Evolutionary conservation across 2,113 vertebrate species (phyloP).

Genomic region (Zeus faber): DNA sequence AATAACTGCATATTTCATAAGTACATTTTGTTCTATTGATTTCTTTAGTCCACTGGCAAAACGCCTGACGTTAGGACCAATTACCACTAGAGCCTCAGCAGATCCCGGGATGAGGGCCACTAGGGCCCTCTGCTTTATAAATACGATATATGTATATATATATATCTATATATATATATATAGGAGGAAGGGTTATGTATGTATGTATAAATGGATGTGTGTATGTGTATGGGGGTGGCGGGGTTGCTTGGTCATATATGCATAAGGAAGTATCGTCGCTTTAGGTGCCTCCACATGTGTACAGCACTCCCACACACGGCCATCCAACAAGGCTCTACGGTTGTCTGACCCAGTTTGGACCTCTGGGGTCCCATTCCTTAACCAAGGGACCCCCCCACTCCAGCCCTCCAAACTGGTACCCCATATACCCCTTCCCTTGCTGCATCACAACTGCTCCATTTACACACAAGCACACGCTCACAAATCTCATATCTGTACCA

Average conservation of each 20-base stretch:
- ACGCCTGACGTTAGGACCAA: slow-evolving; percentile 32
- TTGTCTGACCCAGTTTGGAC: no score
- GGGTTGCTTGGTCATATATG: no score
- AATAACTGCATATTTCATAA: slow-evolving; percentile 54
- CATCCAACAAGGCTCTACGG: no score
- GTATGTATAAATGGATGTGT: slow-evolving; percentile 17
- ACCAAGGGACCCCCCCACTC: no score
- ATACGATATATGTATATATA: not conserved
- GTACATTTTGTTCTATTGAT: slow-evolving; percentile 55
- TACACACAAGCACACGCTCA: slow-evolving; percentile 4
- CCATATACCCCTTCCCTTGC: not conserved
- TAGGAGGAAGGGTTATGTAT: slow-evolving; percentile 10
- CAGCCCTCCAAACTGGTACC: no score
- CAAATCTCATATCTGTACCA: not conserved
- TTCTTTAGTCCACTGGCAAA: slow-evolving; percentile 33
- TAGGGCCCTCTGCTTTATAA: not conserved
- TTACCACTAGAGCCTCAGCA: slow-evolving; percentile 36
- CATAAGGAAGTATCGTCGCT: no score
- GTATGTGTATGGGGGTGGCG: slow-evolving; percentile 11
- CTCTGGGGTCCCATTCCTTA: no score
- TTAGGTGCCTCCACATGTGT: not conserved
- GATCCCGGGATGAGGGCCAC: not conserved
- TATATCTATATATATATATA: slow-evolving; percentile 6
- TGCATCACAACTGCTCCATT: slow-evolving; percentile 2
- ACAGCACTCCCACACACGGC: not conserved